Conservation (phyloP, 92 coral and sea anemone species). For the Meandrina meandrites region DNA sequence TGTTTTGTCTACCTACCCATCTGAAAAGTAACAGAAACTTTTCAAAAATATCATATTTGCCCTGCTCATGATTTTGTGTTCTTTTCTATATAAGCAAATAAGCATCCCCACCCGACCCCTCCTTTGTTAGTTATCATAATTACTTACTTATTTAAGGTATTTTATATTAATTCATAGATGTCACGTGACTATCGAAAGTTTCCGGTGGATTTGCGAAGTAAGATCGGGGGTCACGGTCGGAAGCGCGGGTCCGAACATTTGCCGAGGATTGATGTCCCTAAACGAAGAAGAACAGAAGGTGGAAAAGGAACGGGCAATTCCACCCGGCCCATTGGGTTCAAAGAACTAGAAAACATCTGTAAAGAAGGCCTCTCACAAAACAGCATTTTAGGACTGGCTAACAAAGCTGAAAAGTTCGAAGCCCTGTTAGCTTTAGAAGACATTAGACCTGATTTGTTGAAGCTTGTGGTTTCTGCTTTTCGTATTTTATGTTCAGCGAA, state of each 20-base stretch:
- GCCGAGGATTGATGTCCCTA: neutral
- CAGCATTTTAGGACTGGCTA: conserved; percentile 30
- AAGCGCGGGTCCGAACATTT: conserved; percentile 17
- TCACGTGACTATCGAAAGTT: neutral
- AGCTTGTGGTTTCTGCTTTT: conserved; percentile 33
- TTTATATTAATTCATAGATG: conserved; percentile 32
- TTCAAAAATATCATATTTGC: too few relatives aligned
- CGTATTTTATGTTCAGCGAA: conserved; percentile 21
- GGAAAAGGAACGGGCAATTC: neutral
- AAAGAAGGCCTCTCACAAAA: conserved; percentile 23
- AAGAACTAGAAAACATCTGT: conserved; percentile 47
- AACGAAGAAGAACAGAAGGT: neutral
- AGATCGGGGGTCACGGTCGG: neutral
- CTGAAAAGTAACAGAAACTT: too few relatives aligned
- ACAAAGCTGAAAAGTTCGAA: conserved; percentile 23
- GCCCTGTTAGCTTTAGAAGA: conserved; percentile 44
- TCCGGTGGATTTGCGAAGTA: neutral
- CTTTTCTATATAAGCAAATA: too few relatives aligned
- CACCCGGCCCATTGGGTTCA: conserved; percentile 26
- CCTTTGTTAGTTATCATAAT: too few relatives aligned
- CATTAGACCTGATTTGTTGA: conserved; percentile 55
- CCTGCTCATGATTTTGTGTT: too few relatives aligned
- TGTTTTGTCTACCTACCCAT: too few relatives aligned
- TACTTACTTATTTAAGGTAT: too few relatives aligned
- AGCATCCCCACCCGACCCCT: too few relatives aligned